Base-by-base conservation (phyloP, 2,888 invertebrate genomes). In the Eilema sororculum region DNA sequence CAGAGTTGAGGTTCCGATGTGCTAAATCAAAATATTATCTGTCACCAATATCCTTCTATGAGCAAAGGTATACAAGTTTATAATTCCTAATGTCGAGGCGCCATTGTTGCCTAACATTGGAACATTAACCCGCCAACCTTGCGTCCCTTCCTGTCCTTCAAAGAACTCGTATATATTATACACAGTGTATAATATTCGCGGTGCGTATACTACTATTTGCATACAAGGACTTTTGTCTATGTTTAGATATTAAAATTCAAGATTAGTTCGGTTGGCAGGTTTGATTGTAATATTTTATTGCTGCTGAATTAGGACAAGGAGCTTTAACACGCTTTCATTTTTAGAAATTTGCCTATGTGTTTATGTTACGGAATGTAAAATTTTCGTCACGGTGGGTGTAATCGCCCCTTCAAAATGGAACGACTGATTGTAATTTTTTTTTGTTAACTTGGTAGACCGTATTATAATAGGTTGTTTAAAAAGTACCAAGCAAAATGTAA, bases 191-290 rank as follows among this genome's bases (percentile, higher is more conserved):
- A 30, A 62, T 64, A 76, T 75, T 65, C 66, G 63, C 61, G 37
- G 61, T 63, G 65, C 74, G 72, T 67, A 72, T 20, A 37, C 20
- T 28, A 24, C 57, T 69, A 70, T 69, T 79, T 64, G 73, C 75
- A 79, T 79, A 77, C 60, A 71, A 71, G 64, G 59, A 68, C 56
- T 65, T 5, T 33, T 33, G 57, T 6, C 33, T 9, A 6, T 65
- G 33, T 65, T 37, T 37, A 24, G 65, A 30, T 30, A 65, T 65
- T 65, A 57, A 57, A 56, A 65, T 65, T 41, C 37, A 33, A 57
- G 57, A 24, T 37, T 24, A 0, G 33, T 33, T 16, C 16, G 30
- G 22, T 22, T 22, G 22, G 24, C 30, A n/a, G 25, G 62, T 25
- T 20, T 25, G 37, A 13, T 62, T 61, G 52, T 41, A 41, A 41